Base-by-base conservation (phyloP, 2,113 vertebrate species). In the Nycticorax nycticorax region DNA sequence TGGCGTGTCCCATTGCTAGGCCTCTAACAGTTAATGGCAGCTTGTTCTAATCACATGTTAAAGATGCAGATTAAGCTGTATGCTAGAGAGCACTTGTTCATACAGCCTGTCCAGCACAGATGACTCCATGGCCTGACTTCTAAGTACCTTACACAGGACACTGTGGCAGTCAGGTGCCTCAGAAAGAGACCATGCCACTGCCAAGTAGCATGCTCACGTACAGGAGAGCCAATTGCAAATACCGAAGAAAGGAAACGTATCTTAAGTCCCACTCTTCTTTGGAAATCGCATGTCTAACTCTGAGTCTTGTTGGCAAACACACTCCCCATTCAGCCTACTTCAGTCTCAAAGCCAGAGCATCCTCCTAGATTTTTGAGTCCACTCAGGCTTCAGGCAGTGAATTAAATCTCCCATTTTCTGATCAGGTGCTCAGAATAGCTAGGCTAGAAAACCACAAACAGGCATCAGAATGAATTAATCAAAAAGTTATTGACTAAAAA, bases 221-320 rank as follows among this genome's bases (percentile, higher is more conserved):
- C 0, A 48, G 32, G 10, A 81, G 4, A 71, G 35, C 6, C 50
- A 64, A 50, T 1, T 28, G 32, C 23, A 79, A 43, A 84, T 4
- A 79, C 6, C 0, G 0, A 69, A 74, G 55, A 68, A 73, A 74
- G 24, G 43, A 64, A 64, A 93, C 1, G 0, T 10, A 48, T 60
- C 62, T 75, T 45, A 79, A 75, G 73, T 30, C 10, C 39, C 21
- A n/a, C 17, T 26, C 27, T 27, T 64, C 26, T 50, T 21, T 21
- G 39, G 56, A 74, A 64, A 63, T 43, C 26, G 24, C 9, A 14
- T 69, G 84, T 60, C 41, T 64, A 79, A 48, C 30, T 56, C 43
- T 4, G 20, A 35, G 23, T 57, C 30, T 68, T 37, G 16, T 57
- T 41, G 79, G 26, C 63, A 21, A 93, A 69, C 8, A 32, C 8